Evolutionary conservation across 1,140 invertebrate genomes (phyloP).

Genomic region (Drosophila littoralis): DNA sequence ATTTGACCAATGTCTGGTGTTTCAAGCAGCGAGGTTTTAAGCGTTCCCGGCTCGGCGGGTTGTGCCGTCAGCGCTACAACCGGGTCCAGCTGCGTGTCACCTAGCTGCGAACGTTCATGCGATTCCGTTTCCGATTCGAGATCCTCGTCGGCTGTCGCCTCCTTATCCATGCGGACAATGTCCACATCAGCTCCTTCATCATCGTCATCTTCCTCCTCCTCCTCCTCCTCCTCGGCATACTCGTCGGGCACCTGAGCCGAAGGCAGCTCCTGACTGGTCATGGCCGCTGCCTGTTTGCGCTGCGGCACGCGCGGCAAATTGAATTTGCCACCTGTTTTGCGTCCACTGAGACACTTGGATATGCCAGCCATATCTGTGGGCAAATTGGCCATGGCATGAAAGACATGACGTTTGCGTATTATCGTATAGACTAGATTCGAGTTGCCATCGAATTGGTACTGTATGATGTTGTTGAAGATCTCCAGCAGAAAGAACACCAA

Average conservation of each 20-base stretch:
- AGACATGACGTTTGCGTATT: slow-evolving; percentile 98
- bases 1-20: slow-evolving; percentile 93
- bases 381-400: slow-evolving; percentile 97
- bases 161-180: slow-evolving; percentile 35
- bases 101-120: slow-evolving; percentile 67
- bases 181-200: slow-evolving; percentile 20
- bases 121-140: slow-evolving; percentile 73
- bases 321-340: slow-evolving; percentile 85
- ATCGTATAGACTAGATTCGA: slow-evolving; percentile 99
- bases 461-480: slow-evolving; percentile 99
- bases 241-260: slow-evolving; percentile 64
- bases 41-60: slow-evolving; percentile 94
- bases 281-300: slow-evolving; percentile 39
- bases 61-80: slow-evolving; percentile 89
- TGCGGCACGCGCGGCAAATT: slow-evolving; percentile 75
- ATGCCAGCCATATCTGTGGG: slow-evolving; percentile 96
- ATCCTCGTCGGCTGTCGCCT: slow-evolving; percentile 49
- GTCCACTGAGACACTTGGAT: slow-evolving; percentile 91
- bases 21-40: slow-evolving; percentile 95
- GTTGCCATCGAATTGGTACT: slow-evolving; percentile 99
- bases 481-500: slow-evolving; percentile 99
- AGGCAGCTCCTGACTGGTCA: slow-evolving; percentile 55
- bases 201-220: slow-evolving; percentile 62
- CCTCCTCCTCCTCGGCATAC: slow-evolving; percentile 63
- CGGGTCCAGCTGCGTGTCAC: slow-evolving; percentile 92